A percentile compares a stretch with the other conserved stretches of the same genome.
These are phyloP conservation scores for Ferdinandea cuprea DNA, from an alignment of 2,888 invertebrate species.

Conservation along the genomic window DNA sequence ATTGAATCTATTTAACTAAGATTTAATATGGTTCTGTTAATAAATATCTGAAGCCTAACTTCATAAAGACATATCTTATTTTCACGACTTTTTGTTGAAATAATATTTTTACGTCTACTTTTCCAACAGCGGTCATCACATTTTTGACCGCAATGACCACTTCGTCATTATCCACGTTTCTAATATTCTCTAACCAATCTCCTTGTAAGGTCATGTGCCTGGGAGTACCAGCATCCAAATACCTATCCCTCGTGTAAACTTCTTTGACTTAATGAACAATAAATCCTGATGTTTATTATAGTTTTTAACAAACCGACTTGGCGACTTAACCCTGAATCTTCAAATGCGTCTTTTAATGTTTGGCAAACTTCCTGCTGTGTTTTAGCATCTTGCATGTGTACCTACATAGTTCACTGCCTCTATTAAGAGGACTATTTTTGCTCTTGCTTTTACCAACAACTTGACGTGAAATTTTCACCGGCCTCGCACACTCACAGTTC, in stretches of 20 bases:
- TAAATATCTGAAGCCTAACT: too few species aligned
- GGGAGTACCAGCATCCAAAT: not conserved
- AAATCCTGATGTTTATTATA: conserved; percentile 73
- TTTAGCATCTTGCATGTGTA: conserved; percentile 75
- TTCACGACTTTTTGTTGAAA: conserved; percentile 71
- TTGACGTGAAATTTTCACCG: not conserved
- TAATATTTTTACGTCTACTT: not conserved
- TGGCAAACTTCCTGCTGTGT: conserved; percentile 76
- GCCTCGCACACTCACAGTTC: conserved; percentile 42
- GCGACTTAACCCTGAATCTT: conserved; percentile 77
- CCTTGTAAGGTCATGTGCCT: not conserved
- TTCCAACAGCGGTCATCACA: not conserved
- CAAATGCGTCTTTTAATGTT: conserved; percentile 75
- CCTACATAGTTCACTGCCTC: too few species aligned
- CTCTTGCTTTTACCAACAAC: conserved; percentile 36
- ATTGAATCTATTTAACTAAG: too few species aligned
- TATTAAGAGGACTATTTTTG: conserved; percentile 46
- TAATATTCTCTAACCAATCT: conserved; percentile 4
- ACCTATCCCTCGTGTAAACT: not conserved
- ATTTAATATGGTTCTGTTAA: too few species aligned
- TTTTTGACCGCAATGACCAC: conserved; percentile 2
- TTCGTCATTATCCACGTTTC: not conserved
- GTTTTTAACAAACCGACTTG: conserved; percentile 76
- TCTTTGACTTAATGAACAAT: not conserved
- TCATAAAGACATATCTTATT: too few species aligned